Percentiles rank a stretch among this genome's conserved stretches.
Evolutionary conservation across 1,140 invertebrate genomes (phyloP).

Genomic region (Pogonomyrmex californicus): DNA sequence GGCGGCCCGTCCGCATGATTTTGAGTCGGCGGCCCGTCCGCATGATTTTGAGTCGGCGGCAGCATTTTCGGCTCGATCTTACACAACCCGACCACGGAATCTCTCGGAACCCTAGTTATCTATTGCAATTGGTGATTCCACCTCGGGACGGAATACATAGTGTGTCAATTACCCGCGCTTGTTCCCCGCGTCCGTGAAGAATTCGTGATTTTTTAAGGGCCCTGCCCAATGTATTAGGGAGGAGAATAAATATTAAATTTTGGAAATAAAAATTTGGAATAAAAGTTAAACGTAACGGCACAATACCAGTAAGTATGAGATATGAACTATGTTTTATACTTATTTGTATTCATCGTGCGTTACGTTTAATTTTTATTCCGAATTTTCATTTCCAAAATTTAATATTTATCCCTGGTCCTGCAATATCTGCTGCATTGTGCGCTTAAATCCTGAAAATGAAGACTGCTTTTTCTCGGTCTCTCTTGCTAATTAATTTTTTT

Average conservation of each 20-base stretch:
- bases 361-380: too few relatives aligned
- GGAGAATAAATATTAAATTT: too few relatives aligned
- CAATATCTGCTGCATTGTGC: not conserved
- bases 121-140: not conserved
- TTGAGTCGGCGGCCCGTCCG: constrained; percentile 36
- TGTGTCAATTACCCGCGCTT: not conserved
- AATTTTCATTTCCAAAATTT: too few relatives aligned
- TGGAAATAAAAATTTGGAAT: too few relatives aligned
- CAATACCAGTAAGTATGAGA: too few relatives aligned
- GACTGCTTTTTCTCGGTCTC: not conserved
- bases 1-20: constrained; percentile 39
- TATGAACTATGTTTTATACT: too few relatives aligned
- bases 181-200: not conserved
- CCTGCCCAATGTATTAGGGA: too few relatives aligned
- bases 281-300: too few relatives aligned
- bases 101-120: not conserved
- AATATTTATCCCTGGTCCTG: too few relatives aligned
- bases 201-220: not conserved
- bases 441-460: not conserved
- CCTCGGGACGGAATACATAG: too few relatives aligned
- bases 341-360: too few relatives aligned
- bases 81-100: constrained; percentile 19
- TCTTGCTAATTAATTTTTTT: constrained; percentile 5
- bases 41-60: constrained; percentile 54
- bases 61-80: constrained; percentile 44